Conservation (phyloP, 2,113 vertebrate species). For the Bufo bufo region DNA sequence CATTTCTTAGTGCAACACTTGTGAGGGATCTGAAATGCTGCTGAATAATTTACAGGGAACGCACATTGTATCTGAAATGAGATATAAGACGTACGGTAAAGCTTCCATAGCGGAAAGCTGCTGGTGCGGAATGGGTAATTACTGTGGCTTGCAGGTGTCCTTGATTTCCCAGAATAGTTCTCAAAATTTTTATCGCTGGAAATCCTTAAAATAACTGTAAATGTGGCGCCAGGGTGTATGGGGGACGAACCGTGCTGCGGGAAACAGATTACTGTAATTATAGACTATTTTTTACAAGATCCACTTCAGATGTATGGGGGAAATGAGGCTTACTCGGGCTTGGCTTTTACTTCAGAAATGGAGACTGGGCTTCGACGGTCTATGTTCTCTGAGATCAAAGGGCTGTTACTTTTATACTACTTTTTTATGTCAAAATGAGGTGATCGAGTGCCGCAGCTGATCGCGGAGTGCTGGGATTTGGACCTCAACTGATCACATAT, state of each 20-base stretch:
- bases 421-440: background rate
- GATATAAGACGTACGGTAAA: background rate
- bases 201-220: background rate
- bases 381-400: background rate
- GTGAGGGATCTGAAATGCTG: background rate
- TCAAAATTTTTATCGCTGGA: background rate
- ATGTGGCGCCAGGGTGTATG: background rate
- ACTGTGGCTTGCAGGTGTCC: background rate
- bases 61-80: background rate
- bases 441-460: no score
- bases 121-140: background rate
- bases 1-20: background rate
- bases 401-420: background rate
- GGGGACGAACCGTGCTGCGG: background rate
- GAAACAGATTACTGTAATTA: background rate
- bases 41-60: constrained; percentile 5
- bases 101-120: background rate
- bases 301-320: background rate
- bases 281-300: background rate
- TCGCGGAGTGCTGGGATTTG: no score
- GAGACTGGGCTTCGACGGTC: background rate
- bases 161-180: background rate
- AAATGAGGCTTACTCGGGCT: no score
- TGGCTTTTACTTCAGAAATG: background rate
- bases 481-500: no score